phyloP scores from a whole-genome alignment of 64 coral and sea anemone species.

The Pachyseris speciosa region DNA sequence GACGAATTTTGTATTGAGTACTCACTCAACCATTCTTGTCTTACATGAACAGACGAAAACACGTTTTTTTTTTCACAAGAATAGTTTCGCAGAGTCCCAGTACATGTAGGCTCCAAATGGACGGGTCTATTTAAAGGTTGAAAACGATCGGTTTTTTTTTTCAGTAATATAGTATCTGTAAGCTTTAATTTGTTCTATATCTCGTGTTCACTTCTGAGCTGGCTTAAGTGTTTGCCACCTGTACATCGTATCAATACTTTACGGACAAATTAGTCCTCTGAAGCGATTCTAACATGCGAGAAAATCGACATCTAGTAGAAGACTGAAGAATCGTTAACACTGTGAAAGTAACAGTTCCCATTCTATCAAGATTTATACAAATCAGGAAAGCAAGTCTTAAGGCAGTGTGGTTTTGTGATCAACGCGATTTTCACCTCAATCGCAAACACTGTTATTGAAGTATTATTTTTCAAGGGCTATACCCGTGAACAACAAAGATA shows the following conservation, averaged over 20 bases:
- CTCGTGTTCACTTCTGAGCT: background rate
- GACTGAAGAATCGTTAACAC: background rate
- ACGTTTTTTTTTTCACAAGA: no score
- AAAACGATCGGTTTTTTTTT: background rate
- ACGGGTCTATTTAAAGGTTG: no score
- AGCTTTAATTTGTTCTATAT: background rate
- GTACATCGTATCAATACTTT: background rate
- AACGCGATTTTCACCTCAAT: background rate
- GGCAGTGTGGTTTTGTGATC: background rate
- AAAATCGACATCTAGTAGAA: background rate
- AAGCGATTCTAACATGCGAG: background rate
- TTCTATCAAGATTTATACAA: no score
- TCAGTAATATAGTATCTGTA: background rate
- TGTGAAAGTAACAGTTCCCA: no score
- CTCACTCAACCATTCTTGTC: background rate
- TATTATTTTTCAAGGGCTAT: background rate
- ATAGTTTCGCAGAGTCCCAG: no score
- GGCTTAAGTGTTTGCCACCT: conserved; percentile 15
- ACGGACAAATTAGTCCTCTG: background rate
- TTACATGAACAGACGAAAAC: conserved; percentile 2
- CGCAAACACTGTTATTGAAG: background rate
- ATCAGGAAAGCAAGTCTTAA: background rate
- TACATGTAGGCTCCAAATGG: no score
- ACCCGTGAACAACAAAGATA: background rate
- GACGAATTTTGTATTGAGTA: background rate